Evolutionary conservation across 2,113 vertebrate species (phyloP).

Genomic region (Thamnaconus septentrionalis): DNA sequence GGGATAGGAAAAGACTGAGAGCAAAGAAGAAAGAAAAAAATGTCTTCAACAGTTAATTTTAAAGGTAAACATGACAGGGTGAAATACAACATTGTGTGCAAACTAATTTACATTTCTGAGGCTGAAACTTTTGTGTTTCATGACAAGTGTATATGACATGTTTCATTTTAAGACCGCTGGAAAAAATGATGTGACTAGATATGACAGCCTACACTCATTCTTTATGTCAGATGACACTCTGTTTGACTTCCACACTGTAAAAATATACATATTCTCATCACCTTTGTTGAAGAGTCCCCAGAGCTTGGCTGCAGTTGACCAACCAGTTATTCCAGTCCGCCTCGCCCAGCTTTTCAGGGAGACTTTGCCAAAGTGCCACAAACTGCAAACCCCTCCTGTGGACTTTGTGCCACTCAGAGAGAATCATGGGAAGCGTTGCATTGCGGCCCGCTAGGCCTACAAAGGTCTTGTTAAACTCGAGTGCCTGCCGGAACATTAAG

Average conservation of each 20-base stretch:
- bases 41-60: constrained; percentile 16
- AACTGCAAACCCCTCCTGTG: constrained; percentile 31
- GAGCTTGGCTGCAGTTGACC: constrained; percentile 19
- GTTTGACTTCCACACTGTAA: too few species aligned
- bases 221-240: too few species aligned
- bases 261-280: constrained; percentile 6
- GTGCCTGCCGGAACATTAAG: constrained; percentile 35
- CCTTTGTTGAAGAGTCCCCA: constrained; percentile 56
- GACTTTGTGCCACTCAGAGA: constrained; percentile 69
- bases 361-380: background rate
- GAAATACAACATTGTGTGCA: background rate
- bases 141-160: too few species aligned
- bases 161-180: too few species aligned
- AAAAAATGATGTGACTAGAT: too few species aligned
- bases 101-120: too few species aligned
- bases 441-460: constrained; percentile 14
- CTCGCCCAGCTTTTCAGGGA: constrained; percentile 21
- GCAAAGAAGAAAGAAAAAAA: constrained; percentile 24
- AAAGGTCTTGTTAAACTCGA: constrained; percentile 9
- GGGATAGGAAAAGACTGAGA: constrained; percentile 46
- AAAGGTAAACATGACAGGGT: background rate
- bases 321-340: constrained; percentile 53
- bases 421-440: constrained; percentile 64
- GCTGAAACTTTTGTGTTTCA: too few species aligned
- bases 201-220: too few species aligned